Conservation (phyloP, 2,797 vertebrate genomes). For the Phrynocephalus forsythii region DNA sequence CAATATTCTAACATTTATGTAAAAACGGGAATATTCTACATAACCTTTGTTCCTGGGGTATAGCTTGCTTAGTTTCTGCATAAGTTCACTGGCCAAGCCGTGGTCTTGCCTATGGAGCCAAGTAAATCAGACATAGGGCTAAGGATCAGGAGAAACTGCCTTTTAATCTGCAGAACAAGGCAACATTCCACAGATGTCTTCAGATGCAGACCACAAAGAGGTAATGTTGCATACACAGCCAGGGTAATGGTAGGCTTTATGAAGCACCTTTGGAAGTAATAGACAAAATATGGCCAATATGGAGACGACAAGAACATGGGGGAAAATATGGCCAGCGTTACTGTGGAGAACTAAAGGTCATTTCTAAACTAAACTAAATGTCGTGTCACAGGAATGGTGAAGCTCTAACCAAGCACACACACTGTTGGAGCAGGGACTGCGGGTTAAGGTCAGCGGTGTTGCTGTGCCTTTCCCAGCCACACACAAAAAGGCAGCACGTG, state of each 20-base stretch:
- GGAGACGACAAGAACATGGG: not conserved
- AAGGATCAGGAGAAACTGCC: not conserved
- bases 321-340: not conserved
- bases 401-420: not conserved
- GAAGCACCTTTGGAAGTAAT: not conserved
- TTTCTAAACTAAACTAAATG: not conserved
- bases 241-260: not conserved
- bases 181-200: not conserved
- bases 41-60: no score
- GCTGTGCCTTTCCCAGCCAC: conserved; percentile 10
- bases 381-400: not conserved
- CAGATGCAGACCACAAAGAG: not conserved
- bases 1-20: no score
- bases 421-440: not conserved
- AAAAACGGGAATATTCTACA: no score
- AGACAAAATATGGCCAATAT: not conserved
- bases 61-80: not conserved
- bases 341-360: not conserved
- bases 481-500: rapidly evolving
- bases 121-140: not conserved
- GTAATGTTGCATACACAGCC: not conserved
- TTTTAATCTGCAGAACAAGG: not conserved
- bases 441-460: not conserved
- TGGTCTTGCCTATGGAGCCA: not conserved
- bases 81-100: not conserved